Conservation (phyloP, 1,140 invertebrate genomes). For the Drosophila truncata region DNA sequence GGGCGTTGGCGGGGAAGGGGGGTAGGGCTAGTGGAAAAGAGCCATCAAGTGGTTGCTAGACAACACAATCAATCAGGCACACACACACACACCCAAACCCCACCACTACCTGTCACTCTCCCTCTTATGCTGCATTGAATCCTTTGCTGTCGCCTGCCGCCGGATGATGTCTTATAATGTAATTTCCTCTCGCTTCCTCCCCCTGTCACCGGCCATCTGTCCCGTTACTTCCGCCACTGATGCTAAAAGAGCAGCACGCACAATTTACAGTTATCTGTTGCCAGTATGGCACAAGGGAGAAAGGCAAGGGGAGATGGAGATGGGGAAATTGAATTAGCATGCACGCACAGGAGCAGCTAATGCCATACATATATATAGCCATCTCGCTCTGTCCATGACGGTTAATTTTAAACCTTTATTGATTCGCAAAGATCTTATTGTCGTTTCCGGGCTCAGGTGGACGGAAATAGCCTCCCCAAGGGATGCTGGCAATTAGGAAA, state of each 20-base stretch:
- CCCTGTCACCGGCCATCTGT: conserved; percentile 10
- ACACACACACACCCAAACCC: not conserved
- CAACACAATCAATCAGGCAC: conserved; percentile 25
- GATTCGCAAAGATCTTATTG: conserved; percentile 35
- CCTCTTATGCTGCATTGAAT: conserved; percentile 9
- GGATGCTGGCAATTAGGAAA: conserved; percentile 26
- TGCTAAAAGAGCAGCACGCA: conserved; percentile 17
- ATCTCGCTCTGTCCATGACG: conserved; percentile 16
- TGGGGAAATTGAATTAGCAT: conserved; percentile 37
- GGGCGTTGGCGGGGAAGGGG: not conserved
- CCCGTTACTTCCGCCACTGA: not conserved
- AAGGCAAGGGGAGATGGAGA: not conserved
- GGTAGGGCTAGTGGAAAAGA: not conserved
- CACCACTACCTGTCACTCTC: not conserved
- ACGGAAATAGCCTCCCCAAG: conserved; percentile 27
- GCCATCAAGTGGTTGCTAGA: conserved; percentile 40
- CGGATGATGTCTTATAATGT: conserved; percentile 37
- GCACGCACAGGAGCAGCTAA: conserved; percentile 16
- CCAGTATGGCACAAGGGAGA: not conserved
- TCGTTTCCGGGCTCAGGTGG: conserved; percentile 22
- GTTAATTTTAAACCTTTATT: conserved; percentile 53
- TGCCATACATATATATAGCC: not conserved
- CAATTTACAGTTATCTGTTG: conserved; percentile 16
- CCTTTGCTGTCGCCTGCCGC: conserved; percentile 12
- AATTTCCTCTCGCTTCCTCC: conserved; percentile 39